Conservation (phyloP, 2,888 invertebrate species). For the Eustalomyia histrio region DNA sequence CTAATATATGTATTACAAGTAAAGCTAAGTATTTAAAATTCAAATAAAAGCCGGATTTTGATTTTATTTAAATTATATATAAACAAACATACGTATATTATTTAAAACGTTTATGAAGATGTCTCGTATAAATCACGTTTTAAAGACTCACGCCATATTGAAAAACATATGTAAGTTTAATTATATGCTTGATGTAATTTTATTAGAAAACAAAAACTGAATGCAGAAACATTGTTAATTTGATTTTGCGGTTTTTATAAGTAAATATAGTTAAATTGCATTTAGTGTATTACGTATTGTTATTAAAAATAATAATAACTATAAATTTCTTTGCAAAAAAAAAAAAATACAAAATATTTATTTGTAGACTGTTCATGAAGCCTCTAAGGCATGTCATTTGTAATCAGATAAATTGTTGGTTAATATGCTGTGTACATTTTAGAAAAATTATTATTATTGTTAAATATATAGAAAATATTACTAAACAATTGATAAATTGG, state of each 20-base stretch:
- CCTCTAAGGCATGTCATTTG: slow-evolving; percentile 62
- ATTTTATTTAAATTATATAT: slow-evolving; percentile 49
- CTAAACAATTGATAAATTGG: slow-evolving; percentile 58
- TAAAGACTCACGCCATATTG: slow-evolving; percentile 42
- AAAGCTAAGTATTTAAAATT: not conserved
- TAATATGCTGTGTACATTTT: slow-evolving; percentile 20
- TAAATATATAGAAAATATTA: slow-evolving; percentile 48
- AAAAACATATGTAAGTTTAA: slow-evolving; percentile 59
- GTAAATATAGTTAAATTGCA: slow-evolving; percentile 26
- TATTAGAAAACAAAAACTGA: slow-evolving; percentile 21
- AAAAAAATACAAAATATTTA: not conserved
- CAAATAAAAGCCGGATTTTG: slow-evolving; percentile 57
- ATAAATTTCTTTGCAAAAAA: slow-evolving; percentile 51
- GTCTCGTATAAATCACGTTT: slow-evolving; percentile 25
- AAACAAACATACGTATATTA: not conserved
- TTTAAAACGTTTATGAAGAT: slow-evolving; percentile 37
- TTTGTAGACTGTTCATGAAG: slow-evolving; percentile 23
- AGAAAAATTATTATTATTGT: slow-evolving; percentile 46
- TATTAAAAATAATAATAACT: slow-evolving; percentile 56
- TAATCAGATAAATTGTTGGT: slow-evolving; percentile 63
- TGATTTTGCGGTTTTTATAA: slow-evolving; percentile 58
- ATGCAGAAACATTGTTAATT: slow-evolving; percentile 53
- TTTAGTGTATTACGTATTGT: slow-evolving; percentile 48
- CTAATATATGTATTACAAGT: too few relatives aligned
- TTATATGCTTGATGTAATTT: slow-evolving; percentile 59